phyloP scores from a whole-genome alignment of 2,113 vertebrate species.

The Cynopterus brachyotis region DNA sequence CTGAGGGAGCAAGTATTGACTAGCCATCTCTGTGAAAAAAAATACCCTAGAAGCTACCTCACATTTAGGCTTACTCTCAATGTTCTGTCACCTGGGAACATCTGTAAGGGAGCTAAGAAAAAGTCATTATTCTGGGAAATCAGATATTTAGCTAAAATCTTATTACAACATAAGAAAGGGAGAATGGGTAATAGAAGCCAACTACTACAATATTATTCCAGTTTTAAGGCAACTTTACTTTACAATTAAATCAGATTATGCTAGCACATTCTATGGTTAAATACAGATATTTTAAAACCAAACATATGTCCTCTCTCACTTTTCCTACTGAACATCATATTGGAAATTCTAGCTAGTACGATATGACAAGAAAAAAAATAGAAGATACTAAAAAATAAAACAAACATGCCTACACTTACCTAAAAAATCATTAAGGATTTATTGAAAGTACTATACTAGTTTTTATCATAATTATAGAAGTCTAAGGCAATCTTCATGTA shows the following conservation, averaged over 20 bases:
- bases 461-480: neutral
- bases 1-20: neutral
- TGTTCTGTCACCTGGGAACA: neutral
- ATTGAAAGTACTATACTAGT: neutral
- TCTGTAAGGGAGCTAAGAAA: neutral
- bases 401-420: neutral
- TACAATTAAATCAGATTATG: neutral
- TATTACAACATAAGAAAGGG: neutral
- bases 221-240: neutral
- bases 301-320: neutral
- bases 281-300: neutral
- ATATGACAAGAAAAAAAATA: neutral
- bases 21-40: neutral
- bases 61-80: neutral
- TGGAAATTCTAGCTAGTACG: neutral
- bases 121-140: neutral
- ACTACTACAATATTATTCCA: neutral
- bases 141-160: neutral
- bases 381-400: neutral
- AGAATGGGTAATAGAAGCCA: neutral
- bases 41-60: neutral
- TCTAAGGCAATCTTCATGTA: neutral
- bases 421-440: neutral
- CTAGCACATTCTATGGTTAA: neutral
- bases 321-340: neutral